phyloP scores from a whole-genome alignment of 2,888 invertebrate genomes.

The Melieria picta region DNA sequence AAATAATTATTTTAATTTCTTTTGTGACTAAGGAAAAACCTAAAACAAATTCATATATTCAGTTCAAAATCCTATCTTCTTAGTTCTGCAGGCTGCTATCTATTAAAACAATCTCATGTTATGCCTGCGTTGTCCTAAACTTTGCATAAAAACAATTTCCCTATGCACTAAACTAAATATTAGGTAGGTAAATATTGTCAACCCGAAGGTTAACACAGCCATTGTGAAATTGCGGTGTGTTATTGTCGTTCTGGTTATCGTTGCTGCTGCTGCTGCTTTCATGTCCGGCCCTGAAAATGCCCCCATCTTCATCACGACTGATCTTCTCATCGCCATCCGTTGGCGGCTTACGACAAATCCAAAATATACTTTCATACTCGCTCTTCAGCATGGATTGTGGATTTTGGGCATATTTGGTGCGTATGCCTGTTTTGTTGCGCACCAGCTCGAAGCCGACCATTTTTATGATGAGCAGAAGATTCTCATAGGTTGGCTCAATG shows the following conservation, averaged over 20 bases:
- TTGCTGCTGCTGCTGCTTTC: not conserved
- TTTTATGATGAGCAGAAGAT: constrained; percentile 79
- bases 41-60: too few relatives aligned
- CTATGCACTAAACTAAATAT: too few relatives aligned
- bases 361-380: constrained; percentile 91
- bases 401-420: constrained; percentile 92
- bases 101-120: too few relatives aligned
- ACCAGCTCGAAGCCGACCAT: constrained; percentile 85
- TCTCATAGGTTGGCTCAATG: constrained; percentile 92
- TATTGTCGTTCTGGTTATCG: not conserved
- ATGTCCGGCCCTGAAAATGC: constrained; percentile 12
- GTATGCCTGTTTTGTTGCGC: constrained; percentile 76
- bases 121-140: too few relatives aligned
- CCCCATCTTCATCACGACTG: not conserved
- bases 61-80: too few relatives aligned
- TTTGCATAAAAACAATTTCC: too few relatives aligned
- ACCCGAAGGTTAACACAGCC: not conserved
- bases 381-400: constrained; percentile 92
- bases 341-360: constrained; percentile 85
- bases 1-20: too few relatives aligned
- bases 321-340: constrained; percentile 17
- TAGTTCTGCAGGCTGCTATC: too few relatives aligned
- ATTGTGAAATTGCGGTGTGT: not conserved
- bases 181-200: too few relatives aligned
- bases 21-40: too few relatives aligned